A percentile compares a stretch with the other conserved stretches of the same genome.
Evolutionary conservation across 1,140 invertebrate species (phyloP).

Genomic region (Spodoptera frugiperda): DNA sequence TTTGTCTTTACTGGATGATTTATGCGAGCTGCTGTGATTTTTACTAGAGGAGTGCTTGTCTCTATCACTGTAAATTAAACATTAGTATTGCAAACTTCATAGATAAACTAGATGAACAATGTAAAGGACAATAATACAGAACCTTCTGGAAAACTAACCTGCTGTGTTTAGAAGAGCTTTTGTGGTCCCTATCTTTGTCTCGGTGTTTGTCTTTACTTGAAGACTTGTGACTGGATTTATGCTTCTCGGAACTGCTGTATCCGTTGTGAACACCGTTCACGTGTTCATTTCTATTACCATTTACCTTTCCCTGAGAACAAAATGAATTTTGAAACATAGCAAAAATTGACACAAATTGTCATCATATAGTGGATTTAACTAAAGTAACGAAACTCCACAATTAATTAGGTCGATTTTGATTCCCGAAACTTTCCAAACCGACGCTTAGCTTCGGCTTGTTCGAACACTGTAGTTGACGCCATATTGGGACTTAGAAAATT

Average conservation of each 20-base stretch:
- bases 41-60: slow-evolving; percentile 86
- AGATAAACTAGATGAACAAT: slow-evolving; percentile 15
- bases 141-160: slow-evolving; percentile 82
- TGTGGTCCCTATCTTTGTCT: slow-evolving; percentile 88
- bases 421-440: slow-evolving; percentile 52
- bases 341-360: slow-evolving; percentile 36
- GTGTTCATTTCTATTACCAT: slow-evolving; percentile 86
- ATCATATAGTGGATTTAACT: background rate
- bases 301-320: slow-evolving; percentile 81
- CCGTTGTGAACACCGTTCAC: slow-evolving; percentile 91
- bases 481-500: slow-evolving; percentile 95
- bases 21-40: slow-evolving; percentile 88
- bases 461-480: slow-evolving; percentile 91
- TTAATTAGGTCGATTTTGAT: slow-evolving; percentile 7
- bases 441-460: slow-evolving; percentile 74
- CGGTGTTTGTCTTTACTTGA: slow-evolving; percentile 90
- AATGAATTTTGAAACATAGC: slow-evolving; percentile 28
- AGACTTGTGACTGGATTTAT: slow-evolving; percentile 89
- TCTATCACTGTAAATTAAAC: slow-evolving; percentile 74
- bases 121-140: slow-evolving; percentile 51
- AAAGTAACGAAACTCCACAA: background rate
- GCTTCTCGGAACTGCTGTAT: slow-evolving; percentile 87
- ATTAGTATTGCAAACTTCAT: slow-evolving; percentile 7
- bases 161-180: slow-evolving; percentile 84
- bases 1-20: slow-evolving; percentile 88